Evolutionary conservation across 2,797 vertebrate genomes (phyloP).

Genomic region (Spinus pinus): DNA sequence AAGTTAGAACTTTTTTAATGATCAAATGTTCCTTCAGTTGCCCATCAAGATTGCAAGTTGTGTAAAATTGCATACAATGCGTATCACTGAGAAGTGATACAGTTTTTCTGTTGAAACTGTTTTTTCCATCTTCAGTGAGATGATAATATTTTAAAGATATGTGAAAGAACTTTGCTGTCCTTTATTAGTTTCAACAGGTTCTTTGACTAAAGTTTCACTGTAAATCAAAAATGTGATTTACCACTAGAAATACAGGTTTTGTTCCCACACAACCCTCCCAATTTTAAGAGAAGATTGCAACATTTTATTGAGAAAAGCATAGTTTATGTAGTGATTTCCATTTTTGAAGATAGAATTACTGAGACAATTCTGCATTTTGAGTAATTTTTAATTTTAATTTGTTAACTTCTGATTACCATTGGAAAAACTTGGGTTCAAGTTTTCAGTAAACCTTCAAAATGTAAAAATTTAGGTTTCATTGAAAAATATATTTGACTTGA

Average conservation of each 20-base stretch:
- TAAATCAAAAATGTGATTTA: background rate
- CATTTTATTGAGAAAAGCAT: background rate
- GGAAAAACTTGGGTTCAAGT: background rate
- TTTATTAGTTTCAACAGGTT: background rate
- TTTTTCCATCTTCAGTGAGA: background rate
- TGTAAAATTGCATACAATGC: background rate
- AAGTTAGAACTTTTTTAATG: background rate
- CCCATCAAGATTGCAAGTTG: background rate
- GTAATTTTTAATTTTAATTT: background rate
- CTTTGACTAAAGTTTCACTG: background rate
- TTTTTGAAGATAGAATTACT: background rate
- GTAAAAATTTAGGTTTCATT: background rate
- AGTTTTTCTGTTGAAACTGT: background rate
- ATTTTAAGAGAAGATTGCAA: background rate
- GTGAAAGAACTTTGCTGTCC: background rate
- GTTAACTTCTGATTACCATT: background rate
- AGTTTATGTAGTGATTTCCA: background rate
- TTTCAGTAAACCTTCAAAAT: background rate
- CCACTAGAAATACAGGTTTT: background rate
- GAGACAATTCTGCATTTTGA: background rate
- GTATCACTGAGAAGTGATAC: background rate
- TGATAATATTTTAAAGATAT: background rate
- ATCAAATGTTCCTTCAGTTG: background rate
- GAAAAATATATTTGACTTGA: background rate
- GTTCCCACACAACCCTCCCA: background rate